These are phyloP conservation scores for Bambusicola thoracicus DNA, from an alignment of 2,113 vertebrate species.

Conservation along the genomic window DNA sequence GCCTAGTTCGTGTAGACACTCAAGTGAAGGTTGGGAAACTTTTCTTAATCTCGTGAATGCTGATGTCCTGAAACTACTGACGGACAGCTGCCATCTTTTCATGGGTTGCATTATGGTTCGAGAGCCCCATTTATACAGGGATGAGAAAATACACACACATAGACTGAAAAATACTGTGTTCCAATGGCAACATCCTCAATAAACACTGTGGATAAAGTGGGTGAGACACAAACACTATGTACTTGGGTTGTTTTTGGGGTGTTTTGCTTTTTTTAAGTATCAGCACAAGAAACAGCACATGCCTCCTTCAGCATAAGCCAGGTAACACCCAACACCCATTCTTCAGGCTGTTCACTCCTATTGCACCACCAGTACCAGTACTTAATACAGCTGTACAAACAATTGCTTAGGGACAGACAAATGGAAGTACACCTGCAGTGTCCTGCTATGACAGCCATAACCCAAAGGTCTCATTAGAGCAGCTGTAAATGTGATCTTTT, in stretches of 20 bases:
- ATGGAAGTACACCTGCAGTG: neutral
- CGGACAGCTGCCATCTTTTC: neutral
- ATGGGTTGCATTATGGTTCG: neutral
- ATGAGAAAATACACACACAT: neutral
- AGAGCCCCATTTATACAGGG: neutral
- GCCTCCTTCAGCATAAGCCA: neutral
- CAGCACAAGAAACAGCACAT: neutral
- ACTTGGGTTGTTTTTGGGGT: neutral
- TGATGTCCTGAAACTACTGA: neutral
- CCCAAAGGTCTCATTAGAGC: neutral
- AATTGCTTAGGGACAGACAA: neutral
- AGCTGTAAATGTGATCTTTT: neutral
- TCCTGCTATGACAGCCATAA: neutral
- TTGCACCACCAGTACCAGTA: neutral
- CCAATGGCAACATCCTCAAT: too few species aligned
- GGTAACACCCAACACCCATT: neutral
- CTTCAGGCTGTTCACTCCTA: neutral
- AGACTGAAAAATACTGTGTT: neutral
- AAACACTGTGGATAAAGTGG: neutral
- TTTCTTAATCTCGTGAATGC: neutral
- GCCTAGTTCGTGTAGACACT: neutral
- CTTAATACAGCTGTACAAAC: neutral
- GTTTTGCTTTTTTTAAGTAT: neutral
- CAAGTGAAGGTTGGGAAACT: neutral
- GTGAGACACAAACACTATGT: neutral